Percentiles rank a stretch among this genome's conserved stretches.
phyloP scores from a whole-genome alignment of 2,113 vertebrate genomes.

The Excalfactoria chinensis region DNA sequence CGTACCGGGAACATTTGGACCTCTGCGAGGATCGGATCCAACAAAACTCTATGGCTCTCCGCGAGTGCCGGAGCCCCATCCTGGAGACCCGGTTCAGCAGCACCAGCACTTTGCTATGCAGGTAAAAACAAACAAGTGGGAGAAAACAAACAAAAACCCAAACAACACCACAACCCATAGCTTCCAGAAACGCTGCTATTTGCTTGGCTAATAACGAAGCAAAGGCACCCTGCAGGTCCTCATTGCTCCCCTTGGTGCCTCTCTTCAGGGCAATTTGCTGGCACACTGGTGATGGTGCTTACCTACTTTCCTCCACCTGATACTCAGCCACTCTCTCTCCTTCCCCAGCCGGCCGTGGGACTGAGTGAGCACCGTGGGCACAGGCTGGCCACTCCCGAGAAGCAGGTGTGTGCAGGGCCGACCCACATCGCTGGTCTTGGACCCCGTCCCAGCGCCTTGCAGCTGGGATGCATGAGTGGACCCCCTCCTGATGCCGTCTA shows the following conservation, averaged over 20 bases:
- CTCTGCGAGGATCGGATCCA: constrained; percentile 83
- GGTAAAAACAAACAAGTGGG: constrained; percentile 71
- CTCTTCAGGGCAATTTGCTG: not conserved
- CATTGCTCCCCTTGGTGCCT: not conserved
- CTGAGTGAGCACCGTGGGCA: constrained; percentile 82
- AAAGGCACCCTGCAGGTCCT: accelerated
- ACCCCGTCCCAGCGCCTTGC: constrained; percentile 81
- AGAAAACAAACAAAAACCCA: not conserved
- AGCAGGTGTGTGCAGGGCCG: constrained; percentile 80
- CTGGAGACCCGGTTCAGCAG: constrained; percentile 80
- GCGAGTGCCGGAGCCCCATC: constrained; percentile 80
- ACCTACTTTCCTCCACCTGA: not conserved
- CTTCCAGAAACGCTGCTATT: not conserved
- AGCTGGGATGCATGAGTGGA: constrained; percentile 78
- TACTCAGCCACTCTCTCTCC: not conserved
- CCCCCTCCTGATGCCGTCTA: constrained; percentile 85
- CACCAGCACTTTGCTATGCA: constrained; percentile 85
- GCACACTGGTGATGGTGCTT: not conserved
- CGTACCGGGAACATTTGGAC: constrained; percentile 79
- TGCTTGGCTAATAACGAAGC: not conserved
- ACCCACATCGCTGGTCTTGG: constrained; percentile 83
- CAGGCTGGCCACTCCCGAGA: constrained; percentile 77
- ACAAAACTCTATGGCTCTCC: constrained; percentile 78
- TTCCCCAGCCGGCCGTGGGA: constrained; percentile 78
- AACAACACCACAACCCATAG: not conserved